A percentile compares a stretch with the other conserved stretches of the same genome.
phyloP scores from a whole-genome alignment of 2,797 vertebrate species.

The Staurois parvus region DNA sequence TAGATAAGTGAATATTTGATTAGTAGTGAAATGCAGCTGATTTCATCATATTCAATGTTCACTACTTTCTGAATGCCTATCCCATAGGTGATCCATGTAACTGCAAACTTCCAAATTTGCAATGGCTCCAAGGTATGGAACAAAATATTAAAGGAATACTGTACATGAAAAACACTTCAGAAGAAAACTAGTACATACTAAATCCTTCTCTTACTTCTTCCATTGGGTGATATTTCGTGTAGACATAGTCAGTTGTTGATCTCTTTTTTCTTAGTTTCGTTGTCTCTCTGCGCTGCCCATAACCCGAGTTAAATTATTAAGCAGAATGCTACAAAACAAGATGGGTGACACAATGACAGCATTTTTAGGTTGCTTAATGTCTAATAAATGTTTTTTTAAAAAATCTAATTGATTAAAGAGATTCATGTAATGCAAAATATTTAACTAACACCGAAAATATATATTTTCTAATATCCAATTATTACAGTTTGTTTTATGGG shows the following conservation, averaged over 20 bases:
- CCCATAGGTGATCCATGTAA: neutral
- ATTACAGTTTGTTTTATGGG: no score
- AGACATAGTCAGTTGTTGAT: slow-evolving; percentile 63
- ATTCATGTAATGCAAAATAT: no score
- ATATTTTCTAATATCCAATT: neutral
- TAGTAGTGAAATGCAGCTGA: no score
- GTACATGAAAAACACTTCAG: neutral
- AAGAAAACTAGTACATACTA: neutral
- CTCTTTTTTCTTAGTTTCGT: slow-evolving; percentile 17
- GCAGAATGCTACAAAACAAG: slow-evolving; percentile 60
- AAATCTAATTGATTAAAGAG: neutral
- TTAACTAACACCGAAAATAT: neutral
- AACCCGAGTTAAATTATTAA: slow-evolving; percentile 57
- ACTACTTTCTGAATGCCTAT: neutral
- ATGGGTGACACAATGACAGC: neutral
- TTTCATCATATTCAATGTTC: no score
- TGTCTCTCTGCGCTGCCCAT: slow-evolving; percentile 41
- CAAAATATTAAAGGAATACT: neutral
- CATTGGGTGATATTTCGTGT: slow-evolving; percentile 69
- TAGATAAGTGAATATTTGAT: no score
- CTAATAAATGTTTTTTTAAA: neutral
- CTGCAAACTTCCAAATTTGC: neutral
- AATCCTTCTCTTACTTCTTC: slow-evolving; percentile 66
- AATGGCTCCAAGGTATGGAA: neutral
- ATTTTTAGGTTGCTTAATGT: neutral